Base-by-base conservation (phyloP, 2,888 invertebrate species). In the Clistopyga incitator region DNA sequence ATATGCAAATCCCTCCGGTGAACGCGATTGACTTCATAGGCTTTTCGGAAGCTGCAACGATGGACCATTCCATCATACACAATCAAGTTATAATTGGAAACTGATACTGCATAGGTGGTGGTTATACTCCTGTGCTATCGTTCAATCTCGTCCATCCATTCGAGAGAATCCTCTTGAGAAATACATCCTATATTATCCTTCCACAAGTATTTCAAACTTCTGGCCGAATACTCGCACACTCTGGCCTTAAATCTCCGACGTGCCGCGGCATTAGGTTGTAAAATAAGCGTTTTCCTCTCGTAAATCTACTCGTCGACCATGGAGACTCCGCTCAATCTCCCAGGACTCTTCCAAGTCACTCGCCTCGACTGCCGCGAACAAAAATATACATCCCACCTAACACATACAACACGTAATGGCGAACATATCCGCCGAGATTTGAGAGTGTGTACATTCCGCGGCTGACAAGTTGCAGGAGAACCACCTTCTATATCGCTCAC, bases 141-240 rank as follows among this genome's bases (percentile, higher is more conserved):
- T 84, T 84, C 78, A 81, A 84, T 84, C 84, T 65, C 38, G 50
- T 65, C 23, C 18, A 56, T 78, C 70, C 78, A 42, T 61, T 56
- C 42, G 34, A 65, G 64, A 20, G 61, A 72, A 80, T 67, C 64
- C 80, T 65, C 70, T 64, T 45, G 79, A 38, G 59, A 80, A 74
- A 78, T 29, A 70, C 56, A 70, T 71, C 52, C 59, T 42, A 29
- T 78, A 56, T 78, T 78, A 81, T 84, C 78, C 78, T 78, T 78
- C 61, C 59, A 84, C 67, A 84, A 84, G 78, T 78, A 75, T 76
- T 76, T 23, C 45, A 67, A 84, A 81, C 70, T 78, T 70, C 18
- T 34, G 25, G 47, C 65, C 29, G 59, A 52, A 52, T 23, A 25
- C 13, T n/a, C 29, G 61, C 54, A 42, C 34, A 38, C 11, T 50